Percentiles rank a stretch among this genome's conserved stretches.
Conservation (phyloP, 2,113 vertebrate genomes). For the Sterna hirundo region DNA sequence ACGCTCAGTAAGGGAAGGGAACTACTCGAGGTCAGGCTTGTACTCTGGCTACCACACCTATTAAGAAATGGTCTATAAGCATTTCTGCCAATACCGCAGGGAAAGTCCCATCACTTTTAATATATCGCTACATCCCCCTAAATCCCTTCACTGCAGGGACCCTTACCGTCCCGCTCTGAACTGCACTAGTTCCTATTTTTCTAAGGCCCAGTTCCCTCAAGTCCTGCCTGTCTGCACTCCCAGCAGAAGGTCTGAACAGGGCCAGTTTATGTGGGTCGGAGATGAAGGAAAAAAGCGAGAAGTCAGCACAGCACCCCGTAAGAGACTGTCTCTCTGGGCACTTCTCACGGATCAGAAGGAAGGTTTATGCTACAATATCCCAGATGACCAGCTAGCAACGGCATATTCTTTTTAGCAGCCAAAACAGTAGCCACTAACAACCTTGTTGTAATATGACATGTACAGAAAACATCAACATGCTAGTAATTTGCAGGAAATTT, state of each 20-base stretch:
- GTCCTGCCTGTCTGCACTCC: not conserved
- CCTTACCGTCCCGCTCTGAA: not conserved
- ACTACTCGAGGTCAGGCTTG: not conserved
- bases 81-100: not conserved
- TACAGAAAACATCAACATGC: not conserved
- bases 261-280: not conserved
- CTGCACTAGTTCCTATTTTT: not conserved
- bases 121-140: not conserved
- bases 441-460: not conserved
- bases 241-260: not conserved
- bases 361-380: not conserved
- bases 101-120: not conserved
- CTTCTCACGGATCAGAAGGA: not conserved
- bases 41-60: not conserved
- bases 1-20: not conserved
- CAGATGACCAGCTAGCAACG: not conserved
- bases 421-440: not conserved
- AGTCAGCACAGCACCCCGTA: accelerated
- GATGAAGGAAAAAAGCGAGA: not conserved
- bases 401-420: not conserved
- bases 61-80: not conserved
- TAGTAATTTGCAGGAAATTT: not conserved
- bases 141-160: not conserved
- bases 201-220: not conserved
- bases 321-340: not conserved